These are phyloP conservation scores for Tricholaema leucomelas DNA, from an alignment of 2,113 vertebrate species.

Conservation along the genomic window DNA sequence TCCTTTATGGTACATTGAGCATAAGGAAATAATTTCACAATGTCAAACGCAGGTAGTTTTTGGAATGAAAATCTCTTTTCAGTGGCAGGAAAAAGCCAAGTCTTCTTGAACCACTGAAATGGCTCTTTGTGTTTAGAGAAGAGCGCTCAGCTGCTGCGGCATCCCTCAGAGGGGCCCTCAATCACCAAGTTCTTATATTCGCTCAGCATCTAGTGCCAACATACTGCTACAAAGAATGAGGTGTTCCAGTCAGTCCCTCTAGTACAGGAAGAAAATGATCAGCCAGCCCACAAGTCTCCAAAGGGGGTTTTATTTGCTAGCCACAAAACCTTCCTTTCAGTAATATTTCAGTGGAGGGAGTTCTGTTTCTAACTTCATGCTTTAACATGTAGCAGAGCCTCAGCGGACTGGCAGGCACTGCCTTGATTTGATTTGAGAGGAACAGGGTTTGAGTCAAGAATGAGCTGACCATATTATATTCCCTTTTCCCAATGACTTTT, in stretches of 20 bases:
- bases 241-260: conserved; percentile 9
- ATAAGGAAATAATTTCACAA: conserved; percentile 3
- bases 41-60: conserved; percentile 33
- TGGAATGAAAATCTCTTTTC: conserved; percentile 26
- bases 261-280: not conserved
- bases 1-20: not conserved
- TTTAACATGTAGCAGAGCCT: not conserved
- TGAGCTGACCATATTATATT: not conserved
- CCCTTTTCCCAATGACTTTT: not conserved
- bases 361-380: not conserved
- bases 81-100: not conserved
- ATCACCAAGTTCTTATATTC: conserved; percentile 14
- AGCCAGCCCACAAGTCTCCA: not conserved
- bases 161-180: conserved; percentile 5
- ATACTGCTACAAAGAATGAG: conserved; percentile 22
- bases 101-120: conserved; percentile 20
- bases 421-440: not conserved
- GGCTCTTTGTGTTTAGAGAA: conserved; percentile 28
- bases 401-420: not conserved
- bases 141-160: accelerated
- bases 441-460: not conserved
- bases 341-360: not conserved
- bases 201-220: not conserved
- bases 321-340: conserved; percentile 26
- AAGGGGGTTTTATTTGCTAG: conserved; percentile 6